Evolutionary conservation across 2,113 vertebrate species (phyloP), one percentile per base, ranked within the genome.

Genomic region (Euleptes europaea): DNA sequence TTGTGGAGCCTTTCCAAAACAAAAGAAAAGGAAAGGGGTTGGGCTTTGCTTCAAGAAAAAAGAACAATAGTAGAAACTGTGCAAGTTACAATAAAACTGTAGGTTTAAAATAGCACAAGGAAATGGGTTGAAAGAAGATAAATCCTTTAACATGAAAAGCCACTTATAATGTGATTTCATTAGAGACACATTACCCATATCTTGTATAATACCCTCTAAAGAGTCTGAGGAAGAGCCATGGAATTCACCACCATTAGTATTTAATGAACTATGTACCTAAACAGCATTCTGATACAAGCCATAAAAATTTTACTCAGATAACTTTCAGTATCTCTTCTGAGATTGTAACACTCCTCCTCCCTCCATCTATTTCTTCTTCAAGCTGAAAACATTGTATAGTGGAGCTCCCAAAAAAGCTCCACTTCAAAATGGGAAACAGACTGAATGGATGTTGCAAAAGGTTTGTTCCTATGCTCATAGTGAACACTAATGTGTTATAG

Each of bases 401-500:
- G 87, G 90, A 88, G 21, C 74, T 72, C 83, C 87, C 83, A 49
- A 54, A 86, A 83, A 74, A 87, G 73, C 47, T 87, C n/a, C n/a
- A 83, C 31, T 88, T 85, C 76, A 78, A 82, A 72, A 79, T 82
- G 9, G 26, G 38, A 75, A 92, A 91, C 42, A 87, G 71, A 38
- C 89, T 80, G 85, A 80, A 14, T 91, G 89, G 74, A n/a, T 49
- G 82, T 86, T 87, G 88, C 79, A 40, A 83, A 94, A 78, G 76
- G 57, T 92, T 91, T 90, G 14, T 90, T 87, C 77, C 76, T 74
- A 78, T 63, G 75, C 81, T 60, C 69, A 66, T 88, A 77, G 65
- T 85, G 84, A 85, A 82, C 78, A 74, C 72, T 88, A 87, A 89
- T 87, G 86, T 90, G 51, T 86, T 88, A 87, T 89, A 92, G 92